A percentile compares a stretch with the other conserved stretches of the same genome.
phyloP scores from a whole-genome alignment of 2,113 vertebrate genomes.

The Delphinapterus leucas region DNA sequence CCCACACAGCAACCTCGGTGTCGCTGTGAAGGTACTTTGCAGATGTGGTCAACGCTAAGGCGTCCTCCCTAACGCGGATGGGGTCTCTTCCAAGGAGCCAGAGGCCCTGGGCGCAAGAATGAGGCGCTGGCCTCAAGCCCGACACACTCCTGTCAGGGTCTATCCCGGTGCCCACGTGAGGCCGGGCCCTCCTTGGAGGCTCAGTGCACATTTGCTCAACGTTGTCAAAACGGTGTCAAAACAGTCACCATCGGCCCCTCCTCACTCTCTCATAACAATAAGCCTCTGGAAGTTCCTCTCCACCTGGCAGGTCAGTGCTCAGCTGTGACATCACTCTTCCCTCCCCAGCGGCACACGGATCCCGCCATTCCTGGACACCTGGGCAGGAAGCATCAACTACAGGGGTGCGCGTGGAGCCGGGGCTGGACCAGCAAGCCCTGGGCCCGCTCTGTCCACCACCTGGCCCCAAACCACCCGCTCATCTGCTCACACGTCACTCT shows the following conservation, averaged over 20 bases:
- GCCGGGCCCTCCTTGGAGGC: too few relatives aligned
- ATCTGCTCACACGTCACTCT: neutral
- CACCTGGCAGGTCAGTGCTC: neutral
- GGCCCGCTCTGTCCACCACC: neutral
- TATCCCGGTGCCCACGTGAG: too few relatives aligned
- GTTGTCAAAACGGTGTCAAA: too few relatives aligned
- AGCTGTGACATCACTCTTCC: neutral
- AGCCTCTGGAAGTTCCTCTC: neutral
- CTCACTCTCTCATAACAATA: too few relatives aligned
- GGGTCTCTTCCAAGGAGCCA: too few relatives aligned
- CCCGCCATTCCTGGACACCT: rapidly evolving
- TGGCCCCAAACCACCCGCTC: neutral
- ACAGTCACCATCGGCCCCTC: too few relatives aligned
- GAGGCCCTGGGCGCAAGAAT: too few relatives aligned
- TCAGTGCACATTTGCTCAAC: too few relatives aligned
- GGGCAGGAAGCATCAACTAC: neutral
- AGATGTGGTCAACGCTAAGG: neutral
- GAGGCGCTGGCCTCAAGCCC: too few relatives aligned
- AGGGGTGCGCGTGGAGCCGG: rapidly evolving
- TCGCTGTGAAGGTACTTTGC: rapidly evolving
- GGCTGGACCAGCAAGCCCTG: neutral
- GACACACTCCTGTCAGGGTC: too few relatives aligned
- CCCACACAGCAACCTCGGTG: neutral
- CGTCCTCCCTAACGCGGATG: too few relatives aligned
- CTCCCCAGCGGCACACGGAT: neutral